Percentiles rank a stretch among this genome's conserved stretches.
phyloP scores from a whole-genome alignment of 2,888 invertebrate species.

The Sinodicranocentrus sp. region DNA sequence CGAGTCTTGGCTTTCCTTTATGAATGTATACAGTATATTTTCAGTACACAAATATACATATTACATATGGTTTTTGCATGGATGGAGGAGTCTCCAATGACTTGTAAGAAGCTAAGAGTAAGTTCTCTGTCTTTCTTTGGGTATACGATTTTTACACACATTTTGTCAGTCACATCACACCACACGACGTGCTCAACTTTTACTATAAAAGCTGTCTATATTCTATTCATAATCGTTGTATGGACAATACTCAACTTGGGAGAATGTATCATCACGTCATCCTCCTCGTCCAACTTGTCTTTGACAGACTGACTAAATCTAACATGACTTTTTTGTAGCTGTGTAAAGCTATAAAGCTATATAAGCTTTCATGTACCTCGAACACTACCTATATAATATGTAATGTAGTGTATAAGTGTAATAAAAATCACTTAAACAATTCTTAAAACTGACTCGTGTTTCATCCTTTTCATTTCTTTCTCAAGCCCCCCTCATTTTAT shows the following conservation, averaged over 20 bases:
- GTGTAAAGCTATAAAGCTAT: background rate
- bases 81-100: background rate
- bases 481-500: constrained; percentile 49
- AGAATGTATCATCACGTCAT: constrained; percentile 42
- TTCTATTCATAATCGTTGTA: constrained; percentile 14
- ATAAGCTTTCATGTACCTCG: constrained; percentile 1
- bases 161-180: constrained; percentile 24
- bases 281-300: constrained; percentile 54
- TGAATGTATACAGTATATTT: no score
- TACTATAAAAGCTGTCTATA: constrained; percentile 1
- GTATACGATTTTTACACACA: background rate
- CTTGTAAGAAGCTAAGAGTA: background rate
- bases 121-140: constrained; percentile 4
- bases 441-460: constrained; percentile 65
- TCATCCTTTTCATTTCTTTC: constrained; percentile 57
- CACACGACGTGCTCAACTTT: background rate
- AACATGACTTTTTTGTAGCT: constrained; percentile 7
- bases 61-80: constrained; percentile 12
- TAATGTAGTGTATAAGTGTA: constrained; percentile 25
- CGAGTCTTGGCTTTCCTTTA: constrained; percentile 18
- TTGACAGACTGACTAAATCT: constrained; percentile 45
- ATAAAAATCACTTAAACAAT: constrained; percentile 66
- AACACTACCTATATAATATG: background rate
- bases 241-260: constrained; percentile 21
- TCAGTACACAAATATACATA: background rate